Percentiles rank a stretch among this genome's conserved stretches.
phyloP scores from a whole-genome alignment of 2,797 vertebrate genomes.

The Orestias chungarensis region DNA sequence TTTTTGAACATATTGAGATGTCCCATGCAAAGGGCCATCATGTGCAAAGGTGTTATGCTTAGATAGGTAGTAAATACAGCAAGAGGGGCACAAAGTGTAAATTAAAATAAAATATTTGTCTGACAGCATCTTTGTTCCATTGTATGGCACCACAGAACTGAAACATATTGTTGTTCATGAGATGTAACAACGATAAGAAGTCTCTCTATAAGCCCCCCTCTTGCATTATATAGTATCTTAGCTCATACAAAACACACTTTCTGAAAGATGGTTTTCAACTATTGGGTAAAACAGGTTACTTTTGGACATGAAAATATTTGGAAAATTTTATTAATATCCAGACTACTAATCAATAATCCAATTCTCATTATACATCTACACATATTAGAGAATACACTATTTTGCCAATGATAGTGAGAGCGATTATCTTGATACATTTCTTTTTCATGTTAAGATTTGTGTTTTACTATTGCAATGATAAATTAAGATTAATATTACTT shows the following conservation, averaged over 20 bases:
- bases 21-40: constrained; percentile 70
- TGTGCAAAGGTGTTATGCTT: constrained; percentile 80
- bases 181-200: constrained; percentile 50
- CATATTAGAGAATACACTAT: background rate
- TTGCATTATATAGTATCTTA: background rate
- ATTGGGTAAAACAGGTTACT: no score
- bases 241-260: background rate
- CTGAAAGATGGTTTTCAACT: background rate
- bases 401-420: background rate
- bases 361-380: background rate
- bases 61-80: constrained; percentile 77
- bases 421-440: no score
- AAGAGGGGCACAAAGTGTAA: constrained; percentile 46
- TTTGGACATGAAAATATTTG: background rate
- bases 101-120: constrained; percentile 66
- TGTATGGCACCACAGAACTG: constrained; percentile 48
- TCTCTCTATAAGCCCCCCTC: background rate
- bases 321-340: background rate
- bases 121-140: constrained; percentile 55
- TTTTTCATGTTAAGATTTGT: no score
- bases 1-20: constrained; percentile 70
- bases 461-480: no score
- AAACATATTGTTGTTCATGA: constrained; percentile 54
- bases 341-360: background rate
- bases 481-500: no score